Evolutionary conservation across 2,888 invertebrate genomes (phyloP).

Genomic region (Parnassius smintheus): DNA sequence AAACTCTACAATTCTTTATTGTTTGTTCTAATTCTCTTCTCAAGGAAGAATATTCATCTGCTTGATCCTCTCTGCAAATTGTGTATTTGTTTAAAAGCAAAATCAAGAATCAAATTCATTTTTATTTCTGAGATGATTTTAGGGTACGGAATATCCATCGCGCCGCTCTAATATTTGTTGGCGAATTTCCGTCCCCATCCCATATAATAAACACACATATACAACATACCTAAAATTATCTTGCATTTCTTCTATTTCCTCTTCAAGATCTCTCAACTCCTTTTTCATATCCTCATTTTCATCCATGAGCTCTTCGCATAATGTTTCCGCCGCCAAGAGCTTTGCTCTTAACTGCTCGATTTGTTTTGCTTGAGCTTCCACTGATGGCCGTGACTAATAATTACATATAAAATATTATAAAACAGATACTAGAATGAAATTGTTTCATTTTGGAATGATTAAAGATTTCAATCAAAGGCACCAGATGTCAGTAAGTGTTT

Average conservation of each 20-base stretch:
- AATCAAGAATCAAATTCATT: background rate
- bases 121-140: too few species aligned
- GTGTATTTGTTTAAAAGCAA: background rate
- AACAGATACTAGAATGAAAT: too few species aligned
- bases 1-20: constrained; percentile 98
- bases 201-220: too few species aligned
- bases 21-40: constrained; percentile 98
- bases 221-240: constrained; percentile 89
- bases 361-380: constrained; percentile 79
- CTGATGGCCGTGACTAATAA: constrained; percentile 73
- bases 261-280: constrained; percentile 95
- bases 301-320: constrained; percentile 96
- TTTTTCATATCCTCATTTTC: constrained; percentile 97
- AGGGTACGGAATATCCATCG: too few species aligned
- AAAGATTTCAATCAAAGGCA: too few species aligned
- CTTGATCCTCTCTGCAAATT: constrained; percentile 93
- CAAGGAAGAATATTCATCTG: constrained; percentile 95
- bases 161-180: too few species aligned
- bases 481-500: too few species aligned
- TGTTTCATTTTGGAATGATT: too few species aligned
- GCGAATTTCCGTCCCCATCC: too few species aligned
- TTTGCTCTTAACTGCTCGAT: constrained; percentile 90
- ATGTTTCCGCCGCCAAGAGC: constrained; percentile 92
- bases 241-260: constrained; percentile 99
- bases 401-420: background rate